Percentiles rank a stretch among this genome's conserved stretches.
phyloP scores from a whole-genome alignment of 2,888 invertebrate species.

The Terebella lapidaria region DNA sequence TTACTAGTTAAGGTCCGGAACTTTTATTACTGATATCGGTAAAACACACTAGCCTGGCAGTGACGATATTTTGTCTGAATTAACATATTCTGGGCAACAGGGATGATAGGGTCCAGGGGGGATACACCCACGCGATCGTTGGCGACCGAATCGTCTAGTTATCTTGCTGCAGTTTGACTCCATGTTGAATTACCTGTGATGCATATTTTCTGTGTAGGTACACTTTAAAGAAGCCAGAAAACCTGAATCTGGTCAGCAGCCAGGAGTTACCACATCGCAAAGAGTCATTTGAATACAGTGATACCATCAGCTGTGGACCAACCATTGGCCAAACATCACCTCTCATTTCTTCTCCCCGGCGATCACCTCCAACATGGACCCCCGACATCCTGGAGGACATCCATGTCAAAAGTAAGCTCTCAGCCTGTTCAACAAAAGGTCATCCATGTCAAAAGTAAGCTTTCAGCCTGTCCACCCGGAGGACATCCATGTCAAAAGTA shows the following conservation, averaged over 20 bases:
- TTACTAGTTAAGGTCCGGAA: too few species aligned
- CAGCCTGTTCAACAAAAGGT: too few species aligned
- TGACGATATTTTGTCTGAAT: neutral
- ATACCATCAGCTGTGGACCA: constrained; percentile 30
- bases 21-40: too few species aligned
- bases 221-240: constrained; percentile 34
- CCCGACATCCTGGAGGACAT: neutral
- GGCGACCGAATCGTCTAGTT: too few species aligned
- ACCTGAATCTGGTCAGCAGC: constrained; percentile 40
- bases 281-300: constrained; percentile 34
- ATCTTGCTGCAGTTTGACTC: neutral
- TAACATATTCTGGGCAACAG: neutral
- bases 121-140: too few species aligned
- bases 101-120: too few species aligned
- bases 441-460: too few species aligned
- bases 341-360: constrained; percentile 30
- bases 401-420: too few species aligned
- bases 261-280: constrained; percentile 42
- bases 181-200: too few species aligned
- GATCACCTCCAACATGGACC: neutral
- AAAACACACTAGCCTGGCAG: neutral
- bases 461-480: too few species aligned
- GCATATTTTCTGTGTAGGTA: constrained; percentile 12
- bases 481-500: too few species aligned
- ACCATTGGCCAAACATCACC: constrained; percentile 50